Conservation (phyloP, 2,888 invertebrate species). For the Apodemia hepburni region DNA sequence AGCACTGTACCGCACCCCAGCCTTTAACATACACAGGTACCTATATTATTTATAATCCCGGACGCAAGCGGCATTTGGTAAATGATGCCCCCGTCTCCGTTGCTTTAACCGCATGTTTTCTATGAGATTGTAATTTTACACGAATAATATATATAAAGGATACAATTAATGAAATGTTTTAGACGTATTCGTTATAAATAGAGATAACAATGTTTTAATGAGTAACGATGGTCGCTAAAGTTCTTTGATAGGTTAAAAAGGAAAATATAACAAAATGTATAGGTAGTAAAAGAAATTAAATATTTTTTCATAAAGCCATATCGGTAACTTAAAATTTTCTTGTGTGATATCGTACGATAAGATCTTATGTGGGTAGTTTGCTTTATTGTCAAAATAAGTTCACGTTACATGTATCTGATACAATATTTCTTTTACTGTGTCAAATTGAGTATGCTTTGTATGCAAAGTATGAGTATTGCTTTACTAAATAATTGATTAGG, state of each 20-base stretch:
- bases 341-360: too few species aligned
- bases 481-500: too few species aligned
- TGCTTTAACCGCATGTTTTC: constrained; percentile 38
- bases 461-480: too few species aligned
- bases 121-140: constrained; percentile 42
- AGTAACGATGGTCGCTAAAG: not conserved
- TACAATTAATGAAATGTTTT: constrained; percentile 21
- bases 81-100: constrained; percentile 44
- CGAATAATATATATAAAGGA: constrained; percentile 1
- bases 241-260: not conserved
- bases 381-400: too few species aligned
- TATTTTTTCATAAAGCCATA: not conserved
- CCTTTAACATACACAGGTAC: constrained; percentile 34
- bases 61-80: constrained; percentile 37
- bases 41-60: constrained; percentile 45
- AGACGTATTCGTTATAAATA: not conserved
- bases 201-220: not conserved
- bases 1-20: constrained; percentile 33
- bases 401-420: too few species aligned
- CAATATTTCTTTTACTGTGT: too few species aligned
- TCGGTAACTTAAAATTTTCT: not conserved
- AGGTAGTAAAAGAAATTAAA: not conserved
- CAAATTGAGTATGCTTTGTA: too few species aligned
- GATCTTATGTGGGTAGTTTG: too few species aligned
- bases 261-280: not conserved